Evolutionary conservation across 2,888 invertebrate genomes (phyloP).

Genomic region (Tenthredo amoena): DNA sequence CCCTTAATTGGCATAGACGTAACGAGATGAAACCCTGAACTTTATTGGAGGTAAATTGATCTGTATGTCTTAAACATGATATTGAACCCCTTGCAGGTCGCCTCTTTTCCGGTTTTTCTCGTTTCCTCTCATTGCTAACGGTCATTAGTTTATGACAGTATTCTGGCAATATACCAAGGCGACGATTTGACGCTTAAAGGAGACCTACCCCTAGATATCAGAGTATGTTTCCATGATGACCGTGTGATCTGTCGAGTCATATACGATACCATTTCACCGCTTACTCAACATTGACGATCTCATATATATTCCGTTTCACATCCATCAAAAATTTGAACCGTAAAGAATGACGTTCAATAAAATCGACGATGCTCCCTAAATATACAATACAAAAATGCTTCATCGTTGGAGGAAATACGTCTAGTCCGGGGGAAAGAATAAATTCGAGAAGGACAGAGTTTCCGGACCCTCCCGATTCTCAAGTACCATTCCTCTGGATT

Average conservation of each 20-base stretch:
- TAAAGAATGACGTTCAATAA: not conserved
- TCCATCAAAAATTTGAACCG: not conserved
- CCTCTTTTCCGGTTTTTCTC: not conserved
- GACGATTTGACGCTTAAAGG: conserved; percentile 30
- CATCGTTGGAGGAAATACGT: not conserved
- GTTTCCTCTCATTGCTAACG: not conserved
- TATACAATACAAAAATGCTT: not conserved
- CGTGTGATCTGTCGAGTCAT: conserved; percentile 13
- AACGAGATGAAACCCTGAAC: not conserved
- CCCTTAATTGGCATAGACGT: not conserved
- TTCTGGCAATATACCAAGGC: not conserved
- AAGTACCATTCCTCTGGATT: not conserved
- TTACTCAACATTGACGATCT: not conserved
- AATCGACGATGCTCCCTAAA: not conserved
- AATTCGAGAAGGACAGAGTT: not conserved
- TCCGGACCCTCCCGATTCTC: not conserved
- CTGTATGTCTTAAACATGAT: not conserved
- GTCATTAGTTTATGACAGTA: not conserved
- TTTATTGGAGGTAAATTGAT: not conserved
- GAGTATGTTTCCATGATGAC: conserved; percentile 41
- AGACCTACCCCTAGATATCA: conserved; percentile 15
- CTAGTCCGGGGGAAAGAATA: not conserved
- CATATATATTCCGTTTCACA: not conserved
- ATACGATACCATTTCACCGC: not conserved
- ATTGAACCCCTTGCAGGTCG: not conserved